These are phyloP conservation scores for Clepsis dumicolana DNA, from an alignment of 2,888 invertebrate species.

Conservation along the genomic window DNA sequence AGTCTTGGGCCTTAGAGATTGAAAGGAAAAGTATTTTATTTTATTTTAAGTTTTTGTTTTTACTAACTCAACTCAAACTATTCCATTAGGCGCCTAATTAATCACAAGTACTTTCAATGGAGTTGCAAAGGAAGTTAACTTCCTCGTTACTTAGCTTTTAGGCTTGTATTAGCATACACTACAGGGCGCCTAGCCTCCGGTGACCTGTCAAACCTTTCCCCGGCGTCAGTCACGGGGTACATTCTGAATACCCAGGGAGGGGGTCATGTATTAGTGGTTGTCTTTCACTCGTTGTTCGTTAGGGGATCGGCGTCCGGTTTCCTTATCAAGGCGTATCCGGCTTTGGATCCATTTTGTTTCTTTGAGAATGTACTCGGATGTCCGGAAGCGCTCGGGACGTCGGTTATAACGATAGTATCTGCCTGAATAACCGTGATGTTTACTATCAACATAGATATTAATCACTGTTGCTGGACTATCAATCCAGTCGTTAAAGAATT, in stretches of 20 bases:
- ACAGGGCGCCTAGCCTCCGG: constrained; percentile 50
- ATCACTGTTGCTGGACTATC: not conserved
- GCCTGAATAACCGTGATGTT: constrained; percentile 18
- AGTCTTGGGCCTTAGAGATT: not conserved
- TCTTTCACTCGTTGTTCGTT: constrained; percentile 73
- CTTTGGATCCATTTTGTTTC: constrained; percentile 70
- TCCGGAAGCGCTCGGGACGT: constrained; percentile 48
- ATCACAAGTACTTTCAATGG: constrained; percentile 30
- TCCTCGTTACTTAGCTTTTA: constrained; percentile 34
- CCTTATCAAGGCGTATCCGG: constrained; percentile 75
- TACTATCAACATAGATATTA: constrained; percentile 19
- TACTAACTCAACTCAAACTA: constrained; percentile 14
- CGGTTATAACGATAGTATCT: constrained; percentile 39
- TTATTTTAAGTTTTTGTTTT: not conserved
- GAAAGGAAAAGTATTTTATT: constrained; percentile 1
- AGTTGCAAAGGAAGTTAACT: constrained; percentile 37
- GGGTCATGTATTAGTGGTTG: constrained; percentile 58
- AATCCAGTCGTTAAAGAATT: not conserved
- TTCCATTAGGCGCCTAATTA: constrained; percentile 30
- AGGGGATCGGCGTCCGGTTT: constrained; percentile 74
- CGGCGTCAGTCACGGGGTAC: not conserved
- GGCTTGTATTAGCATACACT: constrained; percentile 41
- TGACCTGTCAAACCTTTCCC: constrained; percentile 50
- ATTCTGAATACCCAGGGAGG: constrained; percentile 43
- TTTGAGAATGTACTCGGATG: constrained; percentile 68